Conservation (phyloP, 1,140 invertebrate species). For the Drosophila busckii region DNA sequence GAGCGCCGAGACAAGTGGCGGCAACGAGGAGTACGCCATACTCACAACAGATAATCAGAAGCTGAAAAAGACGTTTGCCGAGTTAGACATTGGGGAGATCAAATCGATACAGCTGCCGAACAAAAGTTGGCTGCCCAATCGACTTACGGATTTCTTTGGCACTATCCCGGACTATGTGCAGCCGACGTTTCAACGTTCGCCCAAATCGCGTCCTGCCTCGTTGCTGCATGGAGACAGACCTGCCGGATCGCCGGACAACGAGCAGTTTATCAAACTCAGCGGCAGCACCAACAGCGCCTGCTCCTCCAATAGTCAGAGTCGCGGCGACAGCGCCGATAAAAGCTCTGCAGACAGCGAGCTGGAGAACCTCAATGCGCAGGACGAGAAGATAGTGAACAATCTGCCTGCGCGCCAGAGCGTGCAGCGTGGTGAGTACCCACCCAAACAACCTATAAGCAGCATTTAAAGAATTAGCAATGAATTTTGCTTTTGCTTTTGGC, state of each 20-base stretch:
- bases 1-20: conserved; percentile 23
- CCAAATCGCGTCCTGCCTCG: conserved; percentile 82
- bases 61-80: conserved; percentile 90
- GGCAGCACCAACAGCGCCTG: conserved; percentile 62
- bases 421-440: conserved; percentile 35
- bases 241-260: conserved; percentile 69
- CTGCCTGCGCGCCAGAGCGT: conserved; percentile 61
- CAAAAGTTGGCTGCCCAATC: conserved; percentile 74
- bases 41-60: conserved; percentile 81
- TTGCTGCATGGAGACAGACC: conserved; percentile 66
- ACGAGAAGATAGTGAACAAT: conserved; percentile 68
- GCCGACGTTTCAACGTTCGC: conserved; percentile 83
- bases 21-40: conserved; percentile 58
- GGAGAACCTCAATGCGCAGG: conserved; percentile 67
- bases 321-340: conserved; percentile 61
- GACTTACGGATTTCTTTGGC: conserved; percentile 57
- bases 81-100: conserved; percentile 84
- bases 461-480: not conserved
- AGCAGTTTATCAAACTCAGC: conserved; percentile 63
- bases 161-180: conserved; percentile 70
- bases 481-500: not conserved
- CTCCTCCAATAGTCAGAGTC: conserved; percentile 55
- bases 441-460: not conserved
- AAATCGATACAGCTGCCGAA: conserved; percentile 48
- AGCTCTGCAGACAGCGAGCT: conserved; percentile 68